These are phyloP conservation scores for Emydura subglobosa DNA, from an alignment of 2,113 vertebrate species.

Conservation along the genomic window DNA sequence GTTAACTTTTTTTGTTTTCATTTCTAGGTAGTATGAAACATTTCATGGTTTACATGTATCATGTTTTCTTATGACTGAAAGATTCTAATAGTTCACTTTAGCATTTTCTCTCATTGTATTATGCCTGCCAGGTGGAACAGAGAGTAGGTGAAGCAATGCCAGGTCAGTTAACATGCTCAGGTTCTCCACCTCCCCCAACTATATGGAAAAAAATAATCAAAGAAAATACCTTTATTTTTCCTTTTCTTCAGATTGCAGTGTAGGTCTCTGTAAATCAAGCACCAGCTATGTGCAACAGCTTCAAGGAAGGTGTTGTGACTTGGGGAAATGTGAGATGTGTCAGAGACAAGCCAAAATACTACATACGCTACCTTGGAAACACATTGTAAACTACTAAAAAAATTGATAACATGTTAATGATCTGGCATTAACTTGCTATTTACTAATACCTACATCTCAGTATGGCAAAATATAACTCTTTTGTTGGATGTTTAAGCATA, in stretches of 20 bases:
- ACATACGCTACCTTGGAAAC: too few relatives aligned
- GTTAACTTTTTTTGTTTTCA: neutral
- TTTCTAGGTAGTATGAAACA: neutral
- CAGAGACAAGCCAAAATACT: too few relatives aligned
- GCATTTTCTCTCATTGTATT: neutral
- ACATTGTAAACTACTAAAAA: too few relatives aligned
- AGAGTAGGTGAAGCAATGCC: neutral
- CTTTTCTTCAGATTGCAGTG: neutral
- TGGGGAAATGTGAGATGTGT: too few relatives aligned
- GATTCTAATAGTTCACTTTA: neutral
- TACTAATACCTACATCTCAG: too few relatives aligned
- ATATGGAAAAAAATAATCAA: neutral
- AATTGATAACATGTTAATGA: too few relatives aligned
- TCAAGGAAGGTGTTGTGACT: neutral
- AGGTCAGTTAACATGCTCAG: neutral
- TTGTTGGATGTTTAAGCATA: too few relatives aligned
- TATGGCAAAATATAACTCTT: too few relatives aligned
- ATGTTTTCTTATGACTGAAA: too few relatives aligned
- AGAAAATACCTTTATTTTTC: neutral
- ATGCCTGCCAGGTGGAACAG: neutral
- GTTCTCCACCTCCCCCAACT: neutral
- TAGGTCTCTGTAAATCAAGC: neutral
- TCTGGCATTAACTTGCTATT: too few relatives aligned
- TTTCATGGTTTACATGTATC: too few relatives aligned
- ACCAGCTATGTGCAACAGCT: neutral